Percentiles rank a stretch among this genome's conserved stretches.
Conservation (phyloP, 2,113 vertebrate species). For the Sceloporus tristichus region DNA sequence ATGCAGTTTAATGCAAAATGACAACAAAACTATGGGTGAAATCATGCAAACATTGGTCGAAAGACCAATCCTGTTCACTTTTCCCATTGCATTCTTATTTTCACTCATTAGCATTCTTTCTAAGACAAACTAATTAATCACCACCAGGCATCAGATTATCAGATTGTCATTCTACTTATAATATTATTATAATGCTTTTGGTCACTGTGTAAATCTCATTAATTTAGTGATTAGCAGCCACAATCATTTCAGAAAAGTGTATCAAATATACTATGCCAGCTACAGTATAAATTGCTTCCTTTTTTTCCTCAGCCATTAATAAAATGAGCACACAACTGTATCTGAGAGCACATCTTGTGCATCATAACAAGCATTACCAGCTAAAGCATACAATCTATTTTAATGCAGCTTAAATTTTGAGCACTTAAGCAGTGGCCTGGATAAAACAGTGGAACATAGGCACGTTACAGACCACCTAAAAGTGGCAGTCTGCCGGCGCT, state of each 20-base stretch:
- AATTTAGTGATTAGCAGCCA: conserved; percentile 27
- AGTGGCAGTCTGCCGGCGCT: no score
- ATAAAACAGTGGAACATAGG: background rate
- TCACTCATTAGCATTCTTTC: background rate
- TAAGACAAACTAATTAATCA: conserved; percentile 3
- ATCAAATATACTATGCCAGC: background rate
- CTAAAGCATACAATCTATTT: conserved; percentile 19
- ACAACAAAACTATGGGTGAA: background rate
- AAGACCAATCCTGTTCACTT: background rate
- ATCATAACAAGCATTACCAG: background rate
- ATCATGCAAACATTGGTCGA: no score
- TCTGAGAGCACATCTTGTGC: background rate
- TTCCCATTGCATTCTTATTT: background rate
- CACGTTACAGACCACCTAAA: no score
- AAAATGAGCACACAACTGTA: background rate
- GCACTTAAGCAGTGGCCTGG: background rate
- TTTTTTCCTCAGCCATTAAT: background rate
- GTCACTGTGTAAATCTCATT: conserved; percentile 11
- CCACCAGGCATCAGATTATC: background rate
- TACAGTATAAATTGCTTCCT: background rate
- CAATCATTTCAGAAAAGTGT: conserved; percentile 22
- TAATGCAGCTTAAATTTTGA: conserved; percentile 13
- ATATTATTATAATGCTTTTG: conserved; percentile 21
- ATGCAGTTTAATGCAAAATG: background rate
- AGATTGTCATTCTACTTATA: conserved; percentile 13